phyloP scores from a whole-genome alignment of 2,113 vertebrate species.

The Prionailurus bengalensis region DNA sequence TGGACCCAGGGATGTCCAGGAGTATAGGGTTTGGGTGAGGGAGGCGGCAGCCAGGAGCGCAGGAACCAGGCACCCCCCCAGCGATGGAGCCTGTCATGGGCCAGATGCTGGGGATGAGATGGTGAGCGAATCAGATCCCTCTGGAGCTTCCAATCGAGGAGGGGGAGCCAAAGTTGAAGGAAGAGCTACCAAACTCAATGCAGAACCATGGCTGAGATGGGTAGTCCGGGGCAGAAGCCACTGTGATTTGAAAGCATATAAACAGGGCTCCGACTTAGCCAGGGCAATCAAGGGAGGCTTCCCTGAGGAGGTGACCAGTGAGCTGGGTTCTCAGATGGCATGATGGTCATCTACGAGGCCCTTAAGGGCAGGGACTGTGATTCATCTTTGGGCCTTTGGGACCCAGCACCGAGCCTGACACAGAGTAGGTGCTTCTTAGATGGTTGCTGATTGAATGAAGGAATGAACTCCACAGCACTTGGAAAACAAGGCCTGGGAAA shows the following conservation, averaged over 20 bases:
- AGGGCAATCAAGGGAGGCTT: conserved; percentile 40
- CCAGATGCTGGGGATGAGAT: not conserved
- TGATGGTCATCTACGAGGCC: not conserved
- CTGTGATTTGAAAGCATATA: not conserved
- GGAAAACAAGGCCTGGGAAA: not conserved
- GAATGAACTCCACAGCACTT: not conserved
- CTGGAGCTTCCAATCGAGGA: not conserved
- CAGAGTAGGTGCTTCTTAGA: not conserved
- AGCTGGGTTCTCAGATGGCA: not conserved
- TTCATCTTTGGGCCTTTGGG: not conserved
- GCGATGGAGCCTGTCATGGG: not conserved
- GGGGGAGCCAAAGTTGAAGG: not conserved
- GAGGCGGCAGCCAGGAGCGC: not conserved
- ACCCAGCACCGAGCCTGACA: not conserved
- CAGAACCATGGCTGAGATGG: not conserved
- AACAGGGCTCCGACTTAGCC: not conserved
- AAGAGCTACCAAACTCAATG: not conserved
- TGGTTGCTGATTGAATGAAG: not conserved
- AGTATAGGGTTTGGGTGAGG: not conserved
- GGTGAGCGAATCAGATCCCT: not conserved
- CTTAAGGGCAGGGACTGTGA: not conserved
- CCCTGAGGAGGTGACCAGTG: not conserved
- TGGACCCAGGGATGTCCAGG: not conserved
- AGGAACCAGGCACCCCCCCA: not conserved
- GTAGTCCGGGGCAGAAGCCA: not conserved